phyloP scores from a whole-genome alignment of 2,113 vertebrate species.

The Serinus canaria region DNA sequence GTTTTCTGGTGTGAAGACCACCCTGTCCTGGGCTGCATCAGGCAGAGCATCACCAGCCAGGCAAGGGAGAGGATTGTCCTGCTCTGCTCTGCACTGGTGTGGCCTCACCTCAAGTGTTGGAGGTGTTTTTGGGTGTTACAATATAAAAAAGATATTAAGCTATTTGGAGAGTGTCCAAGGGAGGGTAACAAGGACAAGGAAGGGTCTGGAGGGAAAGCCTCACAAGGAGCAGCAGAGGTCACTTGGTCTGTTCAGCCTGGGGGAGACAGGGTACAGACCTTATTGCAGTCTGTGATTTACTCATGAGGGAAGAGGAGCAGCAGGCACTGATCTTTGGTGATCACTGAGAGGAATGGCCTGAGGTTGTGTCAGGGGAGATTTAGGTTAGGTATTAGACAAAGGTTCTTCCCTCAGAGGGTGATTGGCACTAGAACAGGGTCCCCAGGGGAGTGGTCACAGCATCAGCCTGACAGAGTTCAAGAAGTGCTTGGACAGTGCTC shows the following conservation, averaged over 20 bases:
- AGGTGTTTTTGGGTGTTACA: neutral
- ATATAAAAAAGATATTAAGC: neutral
- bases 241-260: neutral
- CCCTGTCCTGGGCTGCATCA: accelerated
- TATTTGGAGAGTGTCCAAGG: neutral
- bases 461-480: neutral
- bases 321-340: neutral
- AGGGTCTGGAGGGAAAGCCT: neutral
- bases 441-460: neutral
- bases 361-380: neutral
- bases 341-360: neutral
- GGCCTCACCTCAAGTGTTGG: accelerated
- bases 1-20: neutral
- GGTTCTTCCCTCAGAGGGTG: neutral
- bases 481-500: neutral
- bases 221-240: accelerated
- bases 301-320: accelerated
- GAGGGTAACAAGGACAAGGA: neutral
- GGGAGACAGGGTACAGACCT: neutral
- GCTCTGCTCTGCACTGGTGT: accelerated
- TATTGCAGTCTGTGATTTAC: neutral
- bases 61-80: neutral
- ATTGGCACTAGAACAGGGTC: accelerated
- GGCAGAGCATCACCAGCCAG: accelerated
- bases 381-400: neutral